Evolutionary conservation across 2,888 invertebrate genomes (phyloP).

Genomic region (Drosophila merina): DNA sequence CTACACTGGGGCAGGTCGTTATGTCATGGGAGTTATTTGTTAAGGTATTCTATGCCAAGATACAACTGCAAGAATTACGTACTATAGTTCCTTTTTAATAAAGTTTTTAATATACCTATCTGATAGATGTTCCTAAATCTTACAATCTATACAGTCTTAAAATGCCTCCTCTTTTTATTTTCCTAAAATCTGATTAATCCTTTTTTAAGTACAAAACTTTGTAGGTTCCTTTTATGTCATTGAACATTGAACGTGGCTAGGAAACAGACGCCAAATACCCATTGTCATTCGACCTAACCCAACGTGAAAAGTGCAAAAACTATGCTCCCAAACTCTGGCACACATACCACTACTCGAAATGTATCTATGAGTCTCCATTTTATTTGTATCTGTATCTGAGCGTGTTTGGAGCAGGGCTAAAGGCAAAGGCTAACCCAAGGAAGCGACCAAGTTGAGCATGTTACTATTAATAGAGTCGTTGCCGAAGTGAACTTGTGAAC

Average conservation of each 20-base stretch:
- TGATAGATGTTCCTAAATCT: too few relatives aligned
- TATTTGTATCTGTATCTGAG: neutral
- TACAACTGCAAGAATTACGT: too few relatives aligned
- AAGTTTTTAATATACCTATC: too few relatives aligned
- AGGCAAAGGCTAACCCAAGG: constrained; percentile 23
- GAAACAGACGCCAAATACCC: constrained; percentile 27
- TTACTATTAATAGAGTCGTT: constrained; percentile 80
- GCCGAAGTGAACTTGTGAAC: constrained; percentile 74
- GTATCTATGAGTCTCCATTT: constrained; percentile 11
- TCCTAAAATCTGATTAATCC: neutral
- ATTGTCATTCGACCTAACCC: constrained; percentile 65
- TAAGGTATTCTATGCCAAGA: too few relatives aligned
- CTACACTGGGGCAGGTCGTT: neutral
- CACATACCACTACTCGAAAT: neutral
- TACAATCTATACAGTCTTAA: neutral
- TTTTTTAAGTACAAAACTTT: neutral
- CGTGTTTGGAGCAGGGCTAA: constrained; percentile 2
- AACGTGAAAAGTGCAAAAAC: constrained; percentile 40
- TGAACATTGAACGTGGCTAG: constrained; percentile 7
- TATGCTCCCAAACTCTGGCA: constrained; percentile 28
- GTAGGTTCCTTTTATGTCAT: constrained; percentile 38
- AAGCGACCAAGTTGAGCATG: constrained; percentile 39
- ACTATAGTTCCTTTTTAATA: too few relatives aligned
- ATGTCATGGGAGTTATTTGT: neutral
- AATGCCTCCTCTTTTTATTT: neutral